Conservation (phyloP, 1,140 invertebrate genomes). For the roundworm (Caenorhabditis elegans) region DNA sequence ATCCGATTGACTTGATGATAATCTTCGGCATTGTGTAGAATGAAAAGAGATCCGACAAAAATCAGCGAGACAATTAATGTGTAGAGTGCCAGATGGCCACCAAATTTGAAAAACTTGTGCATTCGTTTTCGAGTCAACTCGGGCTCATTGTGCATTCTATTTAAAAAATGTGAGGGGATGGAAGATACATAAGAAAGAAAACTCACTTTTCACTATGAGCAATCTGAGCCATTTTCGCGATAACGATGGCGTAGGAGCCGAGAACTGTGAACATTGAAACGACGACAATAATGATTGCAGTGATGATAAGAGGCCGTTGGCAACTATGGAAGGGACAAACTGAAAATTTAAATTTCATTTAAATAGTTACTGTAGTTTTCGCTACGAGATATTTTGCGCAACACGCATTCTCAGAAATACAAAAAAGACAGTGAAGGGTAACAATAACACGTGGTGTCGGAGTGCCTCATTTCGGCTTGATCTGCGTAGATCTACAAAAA, state of each 20-base stretch:
- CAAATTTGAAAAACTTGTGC: constrained; percentile 25
- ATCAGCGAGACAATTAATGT: constrained; percentile 1
- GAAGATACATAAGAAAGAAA: too few relatives aligned
- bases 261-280: constrained; percentile 26
- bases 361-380: neutral
- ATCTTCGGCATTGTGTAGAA: neutral
- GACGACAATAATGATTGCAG: neutral
- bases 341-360: neutral
- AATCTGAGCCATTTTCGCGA: constrained; percentile 30
- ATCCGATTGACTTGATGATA: constrained; percentile 21
- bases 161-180: too few relatives aligned
- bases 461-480: too few relatives aligned
- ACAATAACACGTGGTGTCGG: too few relatives aligned
- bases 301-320: constrained; percentile 18
- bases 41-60: neutral
- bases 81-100: constrained; percentile 17
- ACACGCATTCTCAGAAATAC: too few relatives aligned
- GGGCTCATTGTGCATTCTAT: constrained; percentile 42
- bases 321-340: constrained; percentile 18
- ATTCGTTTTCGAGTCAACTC: constrained; percentile 27
- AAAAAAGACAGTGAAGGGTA: too few relatives aligned
- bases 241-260: neutral
- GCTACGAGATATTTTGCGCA: neutral
- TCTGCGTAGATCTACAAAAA: too few relatives aligned
- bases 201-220: constrained; percentile 38